Base-by-base conservation (phyloP, 2,797 vertebrate genomes). In the Anas flavirostris region DNA sequence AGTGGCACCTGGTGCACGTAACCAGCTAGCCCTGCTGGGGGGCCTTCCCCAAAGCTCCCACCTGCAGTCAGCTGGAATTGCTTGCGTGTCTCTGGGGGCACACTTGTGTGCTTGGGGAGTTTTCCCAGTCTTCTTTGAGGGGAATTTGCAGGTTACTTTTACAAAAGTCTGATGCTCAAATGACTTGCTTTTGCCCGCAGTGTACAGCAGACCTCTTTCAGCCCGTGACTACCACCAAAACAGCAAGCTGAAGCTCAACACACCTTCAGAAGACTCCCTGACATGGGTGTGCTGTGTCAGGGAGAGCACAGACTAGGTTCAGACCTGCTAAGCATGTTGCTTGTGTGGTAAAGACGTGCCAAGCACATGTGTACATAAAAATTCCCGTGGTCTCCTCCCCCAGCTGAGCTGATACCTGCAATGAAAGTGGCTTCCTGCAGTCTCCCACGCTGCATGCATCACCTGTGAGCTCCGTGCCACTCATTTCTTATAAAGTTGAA, bases 361-460 rank as follows among this genome's bases (percentile, higher is more conserved):
- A 26, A 12, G 41, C 41, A 12, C 10, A 1, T 75, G 68, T n/a
- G 58, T 41, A 8, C 17, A 4, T 29, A 64, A 69, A 28, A 81
- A 84, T 73, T 91, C 74, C 80, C 4, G 4, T 79, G 76, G 23
- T 64, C 37, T 76, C 80, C 60, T 94, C 78, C 63, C 56, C 39
- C 31, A 35, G 81, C 55, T 6, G 28, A 39, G 14, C 3, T 7
- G 52, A 11, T 87, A 62, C 26, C 88, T 76, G 66, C 73, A 58
- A 50, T n/a, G 82, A 55, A 55, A 80, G 93, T 41, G 55, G 1
- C 48, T 96, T 88, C 81, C 81, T 93, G 75, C 92, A n/a, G 18
- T 70, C 72, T 67, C 53, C 82, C 82, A 75, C 37, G 8, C 72
- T 6, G 12, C 62, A 10, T 29, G 0, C 79, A 66, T 86, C 91